Evolutionary conservation across 2,113 vertebrate species (phyloP).

Genomic region (Tragelaphus scriptus): DNA sequence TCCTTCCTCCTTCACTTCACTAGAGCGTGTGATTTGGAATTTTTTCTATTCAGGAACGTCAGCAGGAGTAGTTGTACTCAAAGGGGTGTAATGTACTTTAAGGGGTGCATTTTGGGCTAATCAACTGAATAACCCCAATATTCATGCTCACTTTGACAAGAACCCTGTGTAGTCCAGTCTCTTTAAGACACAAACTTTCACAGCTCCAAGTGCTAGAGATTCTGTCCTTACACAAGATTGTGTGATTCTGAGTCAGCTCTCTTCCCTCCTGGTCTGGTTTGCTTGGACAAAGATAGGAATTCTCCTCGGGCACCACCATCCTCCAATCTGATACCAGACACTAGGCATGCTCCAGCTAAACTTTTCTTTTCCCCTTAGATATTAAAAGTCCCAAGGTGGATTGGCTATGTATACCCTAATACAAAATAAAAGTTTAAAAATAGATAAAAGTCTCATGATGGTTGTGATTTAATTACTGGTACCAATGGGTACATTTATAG

Average conservation of each 20-base stretch:
- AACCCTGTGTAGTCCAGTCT: neutral
- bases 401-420: neutral
- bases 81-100: neutral
- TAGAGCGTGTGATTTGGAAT: neutral
- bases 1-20: neutral
- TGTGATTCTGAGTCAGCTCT: neutral
- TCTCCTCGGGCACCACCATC: rapidly evolving
- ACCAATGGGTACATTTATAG: neutral
- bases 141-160: neutral
- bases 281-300: neutral
- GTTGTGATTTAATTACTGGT: neutral
- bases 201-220: neutral
- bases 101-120: neutral
- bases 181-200: neutral
- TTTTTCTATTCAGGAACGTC: neutral
- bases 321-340: neutral
- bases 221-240: rapidly evolving
- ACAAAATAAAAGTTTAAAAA: neutral
- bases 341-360: neutral
- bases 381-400: neutral
- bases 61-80: neutral
- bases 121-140: neutral
- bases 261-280: neutral
- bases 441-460: neutral
- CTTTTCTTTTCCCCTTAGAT: neutral